Percentiles rank a stretch among this genome's conserved stretches.
phyloP scores from a whole-genome alignment of 53 echinoderm and acorn worm species.

The Stichopus horrens region DNA sequence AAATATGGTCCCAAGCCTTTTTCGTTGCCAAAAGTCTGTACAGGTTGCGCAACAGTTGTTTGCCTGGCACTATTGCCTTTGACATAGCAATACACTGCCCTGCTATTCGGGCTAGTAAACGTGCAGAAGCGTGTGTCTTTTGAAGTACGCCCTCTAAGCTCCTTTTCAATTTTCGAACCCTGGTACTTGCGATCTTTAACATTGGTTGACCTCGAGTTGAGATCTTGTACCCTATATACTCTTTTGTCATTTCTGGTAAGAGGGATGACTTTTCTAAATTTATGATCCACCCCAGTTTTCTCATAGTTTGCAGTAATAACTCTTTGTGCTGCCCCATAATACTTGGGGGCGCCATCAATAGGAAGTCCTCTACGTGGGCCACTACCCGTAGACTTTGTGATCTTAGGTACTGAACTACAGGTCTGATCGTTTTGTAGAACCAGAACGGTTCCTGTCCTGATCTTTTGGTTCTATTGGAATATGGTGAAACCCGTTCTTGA shows the following conservation, averaged over 20 bases:
- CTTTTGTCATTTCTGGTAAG: background rate
- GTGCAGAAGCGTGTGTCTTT: background rate
- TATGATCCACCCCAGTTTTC: constrained; percentile 17
- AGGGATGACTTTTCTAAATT: constrained; percentile 46
- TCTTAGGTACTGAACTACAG: constrained; percentile 31
- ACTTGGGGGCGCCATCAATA: constrained; percentile 21
- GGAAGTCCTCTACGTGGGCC: constrained; percentile 57
- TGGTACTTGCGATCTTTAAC: constrained; percentile 25
- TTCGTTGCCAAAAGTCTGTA: constrained; percentile 4
- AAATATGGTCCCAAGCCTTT: constrained; percentile 10
- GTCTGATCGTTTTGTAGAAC: constrained; percentile 42
- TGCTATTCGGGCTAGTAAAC: constrained; percentile 45
- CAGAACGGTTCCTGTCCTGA: constrained; percentile 31
- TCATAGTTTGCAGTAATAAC: constrained; percentile 16
- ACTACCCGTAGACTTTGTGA: constrained; percentile 9
- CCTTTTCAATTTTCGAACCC: constrained; percentile 14
- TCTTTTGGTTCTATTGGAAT: constrained; percentile 34
- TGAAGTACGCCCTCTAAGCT: constrained; percentile 1
- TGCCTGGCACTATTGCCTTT: constrained; percentile 44
- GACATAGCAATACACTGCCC: constrained; percentile 44
- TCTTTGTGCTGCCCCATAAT: constrained; percentile 20
- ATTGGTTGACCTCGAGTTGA: constrained; percentile 11
- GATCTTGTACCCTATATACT: constrained; percentile 42
- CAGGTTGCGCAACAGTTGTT: constrained; percentile 28
- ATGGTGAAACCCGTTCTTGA: constrained; percentile 60